Evolutionary conservation across 2,888 invertebrate species (phyloP).

Genomic region (Melolontha melolontha): DNA sequence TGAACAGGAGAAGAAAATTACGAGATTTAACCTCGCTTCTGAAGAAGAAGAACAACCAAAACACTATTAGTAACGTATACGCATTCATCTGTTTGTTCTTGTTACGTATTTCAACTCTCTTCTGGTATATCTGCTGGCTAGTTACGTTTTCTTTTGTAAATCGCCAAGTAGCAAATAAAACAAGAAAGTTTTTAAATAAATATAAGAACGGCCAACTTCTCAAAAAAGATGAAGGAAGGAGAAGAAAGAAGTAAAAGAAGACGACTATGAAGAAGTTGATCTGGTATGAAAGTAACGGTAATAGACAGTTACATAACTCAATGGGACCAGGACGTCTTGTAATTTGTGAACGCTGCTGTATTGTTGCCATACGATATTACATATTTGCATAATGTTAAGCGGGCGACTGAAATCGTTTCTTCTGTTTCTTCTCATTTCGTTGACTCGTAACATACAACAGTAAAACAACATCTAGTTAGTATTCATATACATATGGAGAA

Average conservation of each 20-base stretch:
- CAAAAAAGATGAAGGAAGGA: constrained; percentile 10
- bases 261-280: constrained; percentile 27
- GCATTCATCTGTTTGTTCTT: not conserved
- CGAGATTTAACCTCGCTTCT: not conserved
- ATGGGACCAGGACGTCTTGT: constrained; percentile 56
- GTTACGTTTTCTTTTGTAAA: too few relatives aligned
- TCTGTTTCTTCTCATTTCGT: constrained; percentile 1
- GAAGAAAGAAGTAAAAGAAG: constrained; percentile 4
- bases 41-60: too few relatives aligned
- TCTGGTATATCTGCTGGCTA: not conserved
- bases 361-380: constrained; percentile 24
- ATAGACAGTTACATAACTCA: constrained; percentile 59
- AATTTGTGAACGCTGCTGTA: constrained; percentile 52
- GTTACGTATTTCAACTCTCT: not conserved
- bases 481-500: too few relatives aligned
- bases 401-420: not conserved
- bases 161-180: constrained; percentile 9
- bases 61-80: too few relatives aligned
- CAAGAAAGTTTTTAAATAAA: not conserved
- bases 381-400: constrained; percentile 23
- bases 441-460: too few relatives aligned
- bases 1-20: not conserved
- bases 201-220: constrained; percentile 8
- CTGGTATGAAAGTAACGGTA: constrained; percentile 57
- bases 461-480: too few relatives aligned